Evolutionary conservation across 1,140 invertebrate species (phyloP).

Genomic region (Amphibalanus amphitrite): DNA sequence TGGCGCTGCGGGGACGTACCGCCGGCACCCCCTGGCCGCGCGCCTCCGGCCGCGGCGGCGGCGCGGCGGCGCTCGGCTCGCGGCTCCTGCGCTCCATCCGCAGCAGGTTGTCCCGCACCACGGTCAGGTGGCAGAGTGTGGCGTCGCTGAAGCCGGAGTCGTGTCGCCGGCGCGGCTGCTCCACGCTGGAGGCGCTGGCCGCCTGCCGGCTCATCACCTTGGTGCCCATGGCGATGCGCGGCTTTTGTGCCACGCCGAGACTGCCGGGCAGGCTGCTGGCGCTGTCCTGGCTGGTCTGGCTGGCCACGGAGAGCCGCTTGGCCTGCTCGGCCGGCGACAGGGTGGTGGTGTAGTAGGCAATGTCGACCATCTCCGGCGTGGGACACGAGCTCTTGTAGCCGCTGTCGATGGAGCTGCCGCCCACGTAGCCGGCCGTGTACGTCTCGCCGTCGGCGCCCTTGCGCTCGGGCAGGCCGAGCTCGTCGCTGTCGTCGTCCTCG

Average conservation of each 20-base stretch:
- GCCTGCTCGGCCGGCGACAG: slow-evolving; percentile 13
- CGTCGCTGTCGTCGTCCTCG: slow-evolving; percentile 22
- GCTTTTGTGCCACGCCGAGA: slow-evolving; percentile 16
- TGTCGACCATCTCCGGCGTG: slow-evolving; percentile 26
- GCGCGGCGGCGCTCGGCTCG: not conserved
- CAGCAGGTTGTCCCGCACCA: not conserved
- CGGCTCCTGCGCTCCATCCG: not conserved
- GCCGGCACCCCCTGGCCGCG: too few species aligned
- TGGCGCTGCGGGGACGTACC: too few species aligned
- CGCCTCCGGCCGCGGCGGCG: too few species aligned
- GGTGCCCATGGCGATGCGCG: slow-evolving; percentile 27
- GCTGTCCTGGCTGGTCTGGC: slow-evolving; percentile 14
- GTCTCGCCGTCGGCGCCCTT: slow-evolving; percentile 19
- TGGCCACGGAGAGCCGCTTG: slow-evolving; percentile 16
- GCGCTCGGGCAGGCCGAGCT: slow-evolving; percentile 10
- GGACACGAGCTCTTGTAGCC: slow-evolving; percentile 30
- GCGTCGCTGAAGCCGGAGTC: slow-evolving; percentile 1
- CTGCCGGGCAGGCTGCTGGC: slow-evolving; percentile 13
- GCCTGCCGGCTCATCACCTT: slow-evolving; percentile 21
- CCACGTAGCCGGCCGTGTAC: slow-evolving; percentile 26
- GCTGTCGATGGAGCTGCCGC: slow-evolving; percentile 28
- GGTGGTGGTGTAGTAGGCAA: slow-evolving; percentile 15
- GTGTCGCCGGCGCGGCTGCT: not conserved
- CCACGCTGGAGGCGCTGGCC: not conserved
- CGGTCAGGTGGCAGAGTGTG: not conserved